A percentile compares a stretch with the other conserved stretches of the same genome.
Evolutionary conservation across 2,888 invertebrate species (phyloP).

Genomic region (Xanthia togata): DNA sequence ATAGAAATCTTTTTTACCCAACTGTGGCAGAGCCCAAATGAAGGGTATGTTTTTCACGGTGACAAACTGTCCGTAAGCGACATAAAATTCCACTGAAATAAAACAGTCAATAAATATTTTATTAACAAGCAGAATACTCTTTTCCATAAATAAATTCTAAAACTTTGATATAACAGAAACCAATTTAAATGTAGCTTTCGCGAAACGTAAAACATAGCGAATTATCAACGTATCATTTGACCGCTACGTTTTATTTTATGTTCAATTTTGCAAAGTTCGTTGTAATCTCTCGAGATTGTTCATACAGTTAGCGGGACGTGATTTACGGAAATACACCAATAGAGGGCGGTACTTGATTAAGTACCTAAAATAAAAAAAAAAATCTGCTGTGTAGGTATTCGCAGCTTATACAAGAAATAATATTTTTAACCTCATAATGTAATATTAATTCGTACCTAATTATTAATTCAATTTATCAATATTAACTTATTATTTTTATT

Average conservation of each 20-base stretch:
- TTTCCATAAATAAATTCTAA: not conserved
- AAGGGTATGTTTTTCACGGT: no score
- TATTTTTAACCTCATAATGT: no score
- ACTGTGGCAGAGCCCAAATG: no score
- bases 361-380: not conserved
- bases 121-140: not conserved
- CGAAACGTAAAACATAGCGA: conserved; percentile 6
- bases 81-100: no score
- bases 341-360: not conserved
- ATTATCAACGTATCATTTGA: conserved; percentile 19
- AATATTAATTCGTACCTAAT: no score
- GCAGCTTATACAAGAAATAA: no score
- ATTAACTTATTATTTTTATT: no score
- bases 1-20: no score
- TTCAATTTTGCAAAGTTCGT: conserved; percentile 4
- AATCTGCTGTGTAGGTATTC: not conserved
- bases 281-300: not conserved
- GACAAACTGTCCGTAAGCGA: no score
- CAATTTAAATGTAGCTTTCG: not conserved
- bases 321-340: not conserved
- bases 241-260: conserved; percentile 14
- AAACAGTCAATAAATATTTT: no score
- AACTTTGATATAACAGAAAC: not conserved
- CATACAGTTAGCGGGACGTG: not conserved
- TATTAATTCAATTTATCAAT: no score